Evolutionary conservation across 2,113 vertebrate species (phyloP), one percentile per base, ranked within the genome.

Genomic region (Austrofundulus limnaeus): DNA sequence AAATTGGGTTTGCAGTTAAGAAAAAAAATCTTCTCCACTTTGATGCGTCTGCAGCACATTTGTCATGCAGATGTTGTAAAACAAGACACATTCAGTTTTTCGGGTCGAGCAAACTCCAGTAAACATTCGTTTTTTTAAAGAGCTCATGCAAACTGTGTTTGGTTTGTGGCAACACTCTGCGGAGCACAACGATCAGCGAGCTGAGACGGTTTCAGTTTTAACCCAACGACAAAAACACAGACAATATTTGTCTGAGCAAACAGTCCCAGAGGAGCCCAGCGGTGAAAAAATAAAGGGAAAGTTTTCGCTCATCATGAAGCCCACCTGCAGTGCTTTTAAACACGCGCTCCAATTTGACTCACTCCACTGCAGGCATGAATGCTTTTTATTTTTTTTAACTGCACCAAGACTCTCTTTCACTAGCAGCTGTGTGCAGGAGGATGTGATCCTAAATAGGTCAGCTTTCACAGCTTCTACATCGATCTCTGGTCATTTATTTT

Each of bases 321-420:
- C 76, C 86, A 81, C 78, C 85, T 88, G 88, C 80, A 77, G 66
- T 13, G 41, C 73, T 28, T 45, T 45, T 62, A 61, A 77, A 73
- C 41, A 51, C 52, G 50, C 47, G 38, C 45, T 71, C 31, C 21
- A 54, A 63, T 83, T 67, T 65, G 50, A 58, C 50, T 77, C 34
- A 37, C 55, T 56, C 34, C 37, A 55, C 31, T 61, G 61, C 56
- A 79, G 20, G 72, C 80, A 57, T 47, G 61, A 69, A 39, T 49
- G 73, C n/a, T 2, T 58, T 58, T 75, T 65, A 41, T 8, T n/a
- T 61, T 49, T 70, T 64, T 61, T 47, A 60, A 37, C 61, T 12
- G 11, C 15, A 20, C 12, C 45, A 19, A 63, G 39, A 46, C 13
- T 42, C 31, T 13, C 67, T 78, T 77, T 78, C 61, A 37, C 62